Base-by-base conservation (phyloP, 1,140 invertebrate species). In the Diabrotica virgifera region DNA sequence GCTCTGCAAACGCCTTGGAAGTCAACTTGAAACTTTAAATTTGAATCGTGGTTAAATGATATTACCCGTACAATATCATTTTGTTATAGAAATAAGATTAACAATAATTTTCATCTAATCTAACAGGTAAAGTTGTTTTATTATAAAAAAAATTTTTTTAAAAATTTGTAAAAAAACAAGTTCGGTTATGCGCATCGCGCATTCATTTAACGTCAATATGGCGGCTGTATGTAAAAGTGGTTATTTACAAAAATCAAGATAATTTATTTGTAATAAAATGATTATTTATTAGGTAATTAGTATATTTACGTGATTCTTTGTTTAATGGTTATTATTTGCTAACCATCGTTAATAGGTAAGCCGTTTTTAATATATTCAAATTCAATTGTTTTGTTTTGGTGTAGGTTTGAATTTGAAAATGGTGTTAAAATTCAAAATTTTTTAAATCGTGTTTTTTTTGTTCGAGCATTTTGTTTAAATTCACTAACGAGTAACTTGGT, bases 211-310 rank as follows among this genome's bases (percentile, higher is more conserved):
- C 66, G 70, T 71, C 67, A 89, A 89, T 81, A 90, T 90, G 88
- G 88, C 87, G 83, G 87, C 89, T 83, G 81, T 83, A 82, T 85
- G 86, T 84, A 86, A 88, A 88, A 88, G 86, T 88, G 83, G 86
- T 88, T 78, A 80, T 71, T 61, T 65, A 7, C 59, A 70, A 67
- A 73, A 65, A 36, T 63, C 59, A 12, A 58, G 13, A 52, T 13
- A 24, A 38, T 54, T 36, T 51, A 37, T 36, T 36, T 51, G 51
- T 46, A 61, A 13, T 46, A 37, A 13, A 46, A 55, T 36, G 35
- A 36, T 35, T 36, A 11, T 35, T 58, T 57, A 36, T 36, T 57
- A 24, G 11, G 55, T 59, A 46, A 46, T 46, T 46, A 46, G 40
- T 46, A 24, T 24, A 24, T 58, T 67, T 64, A 11, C 9, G 59